Conservation (phyloP, 1,140 invertebrate species). For the Acromyrmex heyeri region DNA sequence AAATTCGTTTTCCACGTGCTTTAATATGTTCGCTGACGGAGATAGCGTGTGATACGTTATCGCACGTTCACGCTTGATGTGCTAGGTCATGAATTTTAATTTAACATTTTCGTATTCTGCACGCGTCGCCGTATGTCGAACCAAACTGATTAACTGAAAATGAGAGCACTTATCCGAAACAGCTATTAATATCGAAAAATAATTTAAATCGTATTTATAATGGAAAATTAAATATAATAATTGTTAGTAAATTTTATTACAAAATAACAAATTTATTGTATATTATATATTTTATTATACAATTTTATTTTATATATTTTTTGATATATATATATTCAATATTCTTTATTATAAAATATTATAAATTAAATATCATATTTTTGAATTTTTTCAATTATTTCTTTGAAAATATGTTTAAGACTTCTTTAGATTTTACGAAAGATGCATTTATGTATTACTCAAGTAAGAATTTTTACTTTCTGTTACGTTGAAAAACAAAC, state of each 20-base stretch:
- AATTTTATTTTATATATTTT: background rate
- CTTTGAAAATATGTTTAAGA: background rate
- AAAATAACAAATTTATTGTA: too few species aligned
- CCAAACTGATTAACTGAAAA: slow-evolving; percentile 26
- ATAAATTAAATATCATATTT: background rate
- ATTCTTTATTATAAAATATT: background rate
- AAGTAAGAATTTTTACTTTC: slow-evolving; percentile 25
- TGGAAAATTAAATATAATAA: background rate
- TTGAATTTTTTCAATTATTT: background rate
- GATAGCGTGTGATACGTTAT: slow-evolving; percentile 39
- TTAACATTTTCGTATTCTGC: slow-evolving; percentile 20
- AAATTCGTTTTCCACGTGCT: slow-evolving; percentile 48
- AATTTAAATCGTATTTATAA: background rate
- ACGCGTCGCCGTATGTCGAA: background rate
- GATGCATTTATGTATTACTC: background rate
- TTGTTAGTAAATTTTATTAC: background rate
- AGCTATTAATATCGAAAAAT: slow-evolving; percentile 9
- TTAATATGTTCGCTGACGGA: slow-evolving; percentile 23
- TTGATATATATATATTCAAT: background rate
- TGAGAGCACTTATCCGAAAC: background rate
- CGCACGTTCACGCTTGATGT: slow-evolving; percentile 31
- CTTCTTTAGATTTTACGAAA: background rate
- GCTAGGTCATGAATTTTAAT: slow-evolving; percentile 39
- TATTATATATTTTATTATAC: too few species aligned
- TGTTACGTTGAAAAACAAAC: slow-evolving; percentile 23